These are phyloP conservation scores for Dendrocincla tyrannina DNA, from an alignment of 2,797 vertebrate species.

Conservation along the genomic window DNA sequence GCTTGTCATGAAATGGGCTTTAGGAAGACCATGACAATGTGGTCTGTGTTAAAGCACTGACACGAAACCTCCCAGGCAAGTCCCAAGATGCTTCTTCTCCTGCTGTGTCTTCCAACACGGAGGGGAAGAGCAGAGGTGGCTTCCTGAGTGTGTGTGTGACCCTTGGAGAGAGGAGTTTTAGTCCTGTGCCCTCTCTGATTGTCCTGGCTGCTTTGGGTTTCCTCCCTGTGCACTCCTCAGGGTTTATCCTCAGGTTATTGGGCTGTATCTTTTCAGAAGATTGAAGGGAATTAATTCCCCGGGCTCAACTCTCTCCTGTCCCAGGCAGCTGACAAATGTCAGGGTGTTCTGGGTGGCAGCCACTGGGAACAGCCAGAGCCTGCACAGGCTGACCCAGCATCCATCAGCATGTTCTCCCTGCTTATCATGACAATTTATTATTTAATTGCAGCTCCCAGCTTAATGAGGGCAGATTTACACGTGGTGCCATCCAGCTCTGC, in stretches of 20 bases:
- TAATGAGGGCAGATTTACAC: background rate
- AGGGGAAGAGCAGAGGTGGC: background rate
- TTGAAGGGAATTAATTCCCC: constrained; percentile 24
- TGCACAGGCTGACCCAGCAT: constrained; percentile 6
- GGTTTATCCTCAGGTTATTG: background rate
- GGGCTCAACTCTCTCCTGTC: background rate
- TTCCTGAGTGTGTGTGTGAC: background rate
- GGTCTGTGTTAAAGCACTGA: background rate
- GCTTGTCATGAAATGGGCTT: background rate
- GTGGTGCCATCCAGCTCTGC: background rate
- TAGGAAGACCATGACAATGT: background rate
- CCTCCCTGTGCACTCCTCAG: background rate
- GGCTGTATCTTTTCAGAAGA: constrained; percentile 5
- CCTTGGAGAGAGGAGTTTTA: background rate
- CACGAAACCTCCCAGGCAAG: background rate
- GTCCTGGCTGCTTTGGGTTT: background rate
- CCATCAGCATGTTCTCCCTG: constrained; percentile 27
- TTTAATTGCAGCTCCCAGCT: background rate
- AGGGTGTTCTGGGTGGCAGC: background rate
- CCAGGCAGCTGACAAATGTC: background rate
- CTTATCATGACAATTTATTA: constrained; percentile 40
- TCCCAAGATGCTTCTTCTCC: background rate
- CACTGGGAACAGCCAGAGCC: constrained; percentile 47
- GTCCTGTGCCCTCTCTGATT: background rate
- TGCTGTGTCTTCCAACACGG: background rate